Percentiles rank a stretch among this genome's conserved stretches.
Conservation (phyloP, 2,888 invertebrate species). For the Zhengitettix transpicula region DNA sequence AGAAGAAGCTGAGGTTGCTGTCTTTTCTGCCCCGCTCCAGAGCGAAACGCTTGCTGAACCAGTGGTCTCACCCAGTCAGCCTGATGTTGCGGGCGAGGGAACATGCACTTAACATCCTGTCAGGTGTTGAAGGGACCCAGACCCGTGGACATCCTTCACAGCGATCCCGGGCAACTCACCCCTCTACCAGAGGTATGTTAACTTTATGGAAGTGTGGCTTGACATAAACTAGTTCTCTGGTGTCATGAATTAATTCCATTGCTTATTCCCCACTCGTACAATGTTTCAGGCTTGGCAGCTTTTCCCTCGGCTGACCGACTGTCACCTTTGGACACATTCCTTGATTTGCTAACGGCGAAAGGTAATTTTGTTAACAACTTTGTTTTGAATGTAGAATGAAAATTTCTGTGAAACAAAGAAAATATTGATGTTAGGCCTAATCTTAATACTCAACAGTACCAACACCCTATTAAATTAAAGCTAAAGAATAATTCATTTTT, state of each 20-base stretch:
- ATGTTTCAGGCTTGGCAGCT: slow-evolving; percentile 52
- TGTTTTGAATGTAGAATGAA: no score
- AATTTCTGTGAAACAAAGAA: no score
- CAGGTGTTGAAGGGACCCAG: slow-evolving; percentile 41
- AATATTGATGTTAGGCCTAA: no score
- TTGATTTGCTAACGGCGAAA: slow-evolving; percentile 71
- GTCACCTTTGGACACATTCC: slow-evolving; percentile 68
- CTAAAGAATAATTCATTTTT: no score
- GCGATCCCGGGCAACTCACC: slow-evolving; percentile 16
- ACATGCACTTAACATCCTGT: slow-evolving; percentile 63
- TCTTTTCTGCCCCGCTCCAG: slow-evolving; percentile 60
- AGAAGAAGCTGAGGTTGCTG: slow-evolving; percentile 54
- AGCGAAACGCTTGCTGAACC: slow-evolving; percentile 57
- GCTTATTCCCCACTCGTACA: background rate
- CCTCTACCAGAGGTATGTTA: slow-evolving; percentile 14
- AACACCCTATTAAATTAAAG: no score
- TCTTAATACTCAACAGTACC: no score
- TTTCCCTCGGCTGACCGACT: slow-evolving; percentile 52
- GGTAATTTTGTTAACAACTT: slow-evolving; percentile 19
- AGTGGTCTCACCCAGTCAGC: slow-evolving; percentile 61
- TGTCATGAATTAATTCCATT: background rate
- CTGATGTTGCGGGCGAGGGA: slow-evolving; percentile 63
- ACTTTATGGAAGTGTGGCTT: background rate
- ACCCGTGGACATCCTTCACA: slow-evolving; percentile 18
- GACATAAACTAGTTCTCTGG: background rate